Percentiles rank a stretch among this genome's conserved stretches.
phyloP scores from a whole-genome alignment of 2,797 vertebrate genomes.

The Sebastes steindachneri region DNA sequence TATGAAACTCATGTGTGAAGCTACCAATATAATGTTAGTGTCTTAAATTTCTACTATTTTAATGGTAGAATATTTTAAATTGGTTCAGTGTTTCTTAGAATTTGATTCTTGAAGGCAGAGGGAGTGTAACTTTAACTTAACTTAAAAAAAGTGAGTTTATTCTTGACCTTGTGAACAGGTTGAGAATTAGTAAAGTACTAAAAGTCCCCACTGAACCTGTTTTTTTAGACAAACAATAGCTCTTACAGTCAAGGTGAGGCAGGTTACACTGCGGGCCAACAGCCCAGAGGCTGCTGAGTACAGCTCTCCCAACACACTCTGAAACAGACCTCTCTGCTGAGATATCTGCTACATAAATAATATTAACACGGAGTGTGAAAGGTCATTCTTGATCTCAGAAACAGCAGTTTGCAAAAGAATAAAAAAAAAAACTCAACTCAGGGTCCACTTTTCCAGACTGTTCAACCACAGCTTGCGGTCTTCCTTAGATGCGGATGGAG shows the following conservation, averaged over 20 bases:
- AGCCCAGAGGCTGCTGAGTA: not conserved
- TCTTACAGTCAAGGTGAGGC: too few relatives aligned
- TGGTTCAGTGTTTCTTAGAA: not conserved
- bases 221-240: accelerated
- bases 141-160: not conserved
- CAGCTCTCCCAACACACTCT: too few relatives aligned
- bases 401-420: too few relatives aligned
- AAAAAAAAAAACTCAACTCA: not conserved
- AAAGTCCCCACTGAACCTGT: too few relatives aligned
- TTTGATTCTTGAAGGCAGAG: not conserved
- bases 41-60: not conserved
- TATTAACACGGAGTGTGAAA: not conserved
- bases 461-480: not conserved
- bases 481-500: too few relatives aligned
- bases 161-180: not conserved
- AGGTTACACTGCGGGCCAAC: not conserved
- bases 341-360: not conserved
- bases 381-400: too few relatives aligned
- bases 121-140: too few relatives aligned
- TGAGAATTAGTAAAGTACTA: not conserved
- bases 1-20: not conserved
- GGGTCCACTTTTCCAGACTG: not conserved
- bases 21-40: not conserved
- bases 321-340: not conserved
- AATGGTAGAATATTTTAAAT: not conserved